Evolutionary conservation across 2,797 vertebrate genomes (phyloP), one percentile per base, ranked within the genome.

Genomic region (Erethizon dorsatum): DNA sequence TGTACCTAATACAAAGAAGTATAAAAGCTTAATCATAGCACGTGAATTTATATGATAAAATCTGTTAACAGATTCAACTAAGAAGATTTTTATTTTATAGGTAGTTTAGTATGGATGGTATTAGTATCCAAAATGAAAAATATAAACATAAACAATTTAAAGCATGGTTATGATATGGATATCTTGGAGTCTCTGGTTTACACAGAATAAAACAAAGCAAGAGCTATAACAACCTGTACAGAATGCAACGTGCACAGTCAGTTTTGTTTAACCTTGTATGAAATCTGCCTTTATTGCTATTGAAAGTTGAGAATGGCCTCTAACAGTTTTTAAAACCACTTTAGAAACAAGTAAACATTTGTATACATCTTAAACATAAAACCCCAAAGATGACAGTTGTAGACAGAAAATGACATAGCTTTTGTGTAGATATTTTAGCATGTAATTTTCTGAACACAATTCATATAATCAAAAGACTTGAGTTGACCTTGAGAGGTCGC

Each of bases 361-460:
- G 65, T 90, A 87, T 93, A 95, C 59, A 90, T 96, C 82, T 97
- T 94, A 97, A 96, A 91, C 59, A 61, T 79, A 88, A 89, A 96
- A 89, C 33, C 59, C 17, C 93, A 97, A 94, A 96, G 91, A 90
- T 97, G 95, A 94, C 95, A 96, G 95, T 41, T 96, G 67, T 67
- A 83, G 94, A 84, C 94, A 84, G 95, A 98, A 97, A 97, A 97
- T 97, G 92, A 91, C 83, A 94, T 69, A 83, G 94, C 94, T 93
- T 97, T 97, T 93, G 88, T 96, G 82, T 92, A 96, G 91, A 94
- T 95, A 97, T 95, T 91, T 97, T 97, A 96, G 90, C 79, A 93
- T 93, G 83, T 94, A 97, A 98, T 97, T 98, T 98, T 90, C 94
- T 95, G 87, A 50, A 94, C 59, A 94, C 28, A 96, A 97, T 97